Conservation (phyloP, 2,888 invertebrate species). For the Halictus ligatus region DNA sequence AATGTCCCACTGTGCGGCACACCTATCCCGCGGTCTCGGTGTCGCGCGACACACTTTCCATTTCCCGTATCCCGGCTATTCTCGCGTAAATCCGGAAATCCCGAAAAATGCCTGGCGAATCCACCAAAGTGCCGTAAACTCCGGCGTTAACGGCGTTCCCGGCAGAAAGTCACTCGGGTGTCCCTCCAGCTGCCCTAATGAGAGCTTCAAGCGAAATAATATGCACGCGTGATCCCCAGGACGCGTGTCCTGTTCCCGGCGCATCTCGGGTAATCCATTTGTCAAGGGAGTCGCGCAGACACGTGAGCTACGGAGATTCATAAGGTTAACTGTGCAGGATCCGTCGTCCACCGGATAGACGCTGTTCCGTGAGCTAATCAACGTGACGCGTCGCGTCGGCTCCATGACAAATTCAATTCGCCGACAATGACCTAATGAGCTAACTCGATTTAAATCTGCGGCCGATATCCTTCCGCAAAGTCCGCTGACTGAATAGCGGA, state of each 20-base stretch:
- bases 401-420: conserved; percentile 67
- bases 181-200: neutral
- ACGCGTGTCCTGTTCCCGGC: conserved; percentile 1
- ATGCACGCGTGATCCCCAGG: conserved; percentile 7
- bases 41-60: neutral
- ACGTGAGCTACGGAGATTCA: conserved; percentile 33
- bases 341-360: conserved; percentile 18
- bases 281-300: conserved; percentile 1
- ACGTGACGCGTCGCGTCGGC: conserved; percentile 49
- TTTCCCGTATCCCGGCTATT: neutral
- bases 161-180: neutral
- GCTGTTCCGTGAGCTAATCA: conserved; percentile 65
- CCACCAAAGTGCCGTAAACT: neutral
- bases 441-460: conserved; percentile 75
- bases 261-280: conserved; percentile 47
- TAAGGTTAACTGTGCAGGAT: conserved; percentile 39
- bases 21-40: neutral
- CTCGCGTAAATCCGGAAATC: neutral
- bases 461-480: conserved; percentile 55
- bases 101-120: neutral
- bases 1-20: neutral
- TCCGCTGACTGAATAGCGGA: conserved; percentile 34
- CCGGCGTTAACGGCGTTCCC: neutral
- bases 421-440: conserved; percentile 71
- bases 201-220: conserved; percentile 23